Base-by-base conservation (phyloP, 2,113 vertebrate species). In the Antigone vipio region DNA sequence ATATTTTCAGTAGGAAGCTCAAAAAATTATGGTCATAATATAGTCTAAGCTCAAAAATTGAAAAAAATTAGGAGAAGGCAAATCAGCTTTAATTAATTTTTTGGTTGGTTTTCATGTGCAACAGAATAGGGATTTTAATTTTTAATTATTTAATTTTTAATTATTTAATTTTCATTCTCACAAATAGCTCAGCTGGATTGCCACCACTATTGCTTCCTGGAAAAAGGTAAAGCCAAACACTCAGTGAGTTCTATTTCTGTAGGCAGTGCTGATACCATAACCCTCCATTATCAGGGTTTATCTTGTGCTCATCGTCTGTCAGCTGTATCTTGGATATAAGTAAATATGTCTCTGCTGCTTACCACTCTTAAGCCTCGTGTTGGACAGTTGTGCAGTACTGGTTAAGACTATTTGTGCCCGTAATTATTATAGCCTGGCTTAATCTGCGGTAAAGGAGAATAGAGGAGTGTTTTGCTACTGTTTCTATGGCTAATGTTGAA, bases 311-410 rank as follows among this genome's bases (percentile, higher is more conserved):
- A 2, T 93, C 12, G 1, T 72, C 32, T 60, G 77, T 26, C 62
- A 58, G 29, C 77, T 73, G 27, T 55, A 26, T 42, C 47, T 79
- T 47, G 68, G 71, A 6, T 58, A 6, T 23, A 18, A n/a, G 72
- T 35, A 38, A 67, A 21, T n/a, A 6, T 21, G 8, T n/a, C 27
- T 66, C 8, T 85, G 63, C 30, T 59, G 35, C 42, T 23, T 50
- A 55, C 1, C 6, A 12, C 42, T 62, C 74, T 42, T 71, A 7
- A 84, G 68, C 59, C 10, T 73, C 0, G 0, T 20, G 29, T 29
- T 49, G 89, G 73, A 24, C 40, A 23, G 5, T 64, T 53, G 67
- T 3, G 4, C 47, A 7, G 19, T 35, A 8, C 56, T 58, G 50
- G 30, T 32, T 90, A 53, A 62, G 50, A 10, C n/a, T 92, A 0